Conservation (phyloP, 2,797 vertebrate species). For the Scyliorhinus canicula region DNA sequence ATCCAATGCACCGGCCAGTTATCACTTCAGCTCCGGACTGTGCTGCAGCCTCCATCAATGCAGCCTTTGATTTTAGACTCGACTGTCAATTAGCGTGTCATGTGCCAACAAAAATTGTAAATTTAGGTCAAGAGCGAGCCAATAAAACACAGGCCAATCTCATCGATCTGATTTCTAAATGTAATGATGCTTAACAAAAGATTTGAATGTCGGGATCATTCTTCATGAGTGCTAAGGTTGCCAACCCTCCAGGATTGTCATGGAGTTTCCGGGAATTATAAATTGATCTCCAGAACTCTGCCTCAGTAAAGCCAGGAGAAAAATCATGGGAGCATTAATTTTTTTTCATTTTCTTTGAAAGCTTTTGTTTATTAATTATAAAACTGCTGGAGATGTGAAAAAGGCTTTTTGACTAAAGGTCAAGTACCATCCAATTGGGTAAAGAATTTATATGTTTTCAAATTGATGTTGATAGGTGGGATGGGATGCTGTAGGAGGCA, state of each 20-base stretch:
- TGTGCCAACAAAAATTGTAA: not conserved
- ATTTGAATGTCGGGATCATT: not conserved
- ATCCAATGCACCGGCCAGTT: not conserved
- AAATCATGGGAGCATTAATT: not conserved
- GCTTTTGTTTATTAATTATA: not conserved
- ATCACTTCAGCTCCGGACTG: not conserved
- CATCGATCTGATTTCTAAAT: not conserved
- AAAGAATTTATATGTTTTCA: not conserved
- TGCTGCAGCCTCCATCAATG: not conserved
- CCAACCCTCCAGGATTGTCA: not conserved
- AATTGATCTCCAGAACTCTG: not conserved
- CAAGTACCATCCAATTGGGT: not conserved
- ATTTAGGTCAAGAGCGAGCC: not conserved
- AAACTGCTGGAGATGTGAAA: not conserved
- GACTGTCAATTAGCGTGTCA: not conserved
- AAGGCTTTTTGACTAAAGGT: not conserved
- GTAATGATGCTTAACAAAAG: not conserved
- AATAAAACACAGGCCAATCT: not conserved
- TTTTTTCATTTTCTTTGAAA: not conserved
- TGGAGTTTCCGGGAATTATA: not conserved
- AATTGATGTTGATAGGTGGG: no score
- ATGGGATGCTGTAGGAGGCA: no score
- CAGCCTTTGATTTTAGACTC: slow-evolving; percentile 2
- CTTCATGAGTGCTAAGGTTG: not conserved
- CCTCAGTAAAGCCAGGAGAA: not conserved